phyloP scores from a whole-genome alignment of 2,113 vertebrate species.

The Heliornis fulica region DNA sequence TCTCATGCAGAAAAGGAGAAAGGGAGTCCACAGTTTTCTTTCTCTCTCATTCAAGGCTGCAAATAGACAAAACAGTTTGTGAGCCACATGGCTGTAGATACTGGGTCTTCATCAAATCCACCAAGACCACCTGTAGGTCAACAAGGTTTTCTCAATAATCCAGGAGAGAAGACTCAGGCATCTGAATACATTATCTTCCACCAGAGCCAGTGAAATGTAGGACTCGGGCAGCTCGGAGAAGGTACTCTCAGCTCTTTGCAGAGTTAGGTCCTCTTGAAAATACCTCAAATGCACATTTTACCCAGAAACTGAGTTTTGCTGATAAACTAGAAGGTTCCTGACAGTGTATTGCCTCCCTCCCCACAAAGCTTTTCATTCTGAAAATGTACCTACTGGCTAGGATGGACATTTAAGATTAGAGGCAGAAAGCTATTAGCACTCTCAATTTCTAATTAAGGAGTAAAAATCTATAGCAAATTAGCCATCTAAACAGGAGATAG shows the following conservation, averaged over 20 bases:
- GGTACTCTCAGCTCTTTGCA: not conserved
- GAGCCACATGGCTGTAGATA: not conserved
- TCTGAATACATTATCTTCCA: not conserved
- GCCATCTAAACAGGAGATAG: constrained; percentile 30
- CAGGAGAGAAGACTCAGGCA: not conserved
- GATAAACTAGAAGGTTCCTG: not conserved
- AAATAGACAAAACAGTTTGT: not conserved
- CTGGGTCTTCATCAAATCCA: not conserved
- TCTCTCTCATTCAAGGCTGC: not conserved
- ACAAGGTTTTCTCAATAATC: not conserved
- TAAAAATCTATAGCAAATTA: constrained; percentile 61
- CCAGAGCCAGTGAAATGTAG: not conserved
- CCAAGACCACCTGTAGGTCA: not conserved
- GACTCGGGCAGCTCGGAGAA: not conserved
- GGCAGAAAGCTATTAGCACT: constrained; percentile 49
- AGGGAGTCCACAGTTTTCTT: not conserved
- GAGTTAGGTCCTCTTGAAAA: not conserved
- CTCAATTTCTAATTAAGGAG: constrained; percentile 61
- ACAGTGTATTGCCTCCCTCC: not conserved
- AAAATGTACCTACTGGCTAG: not conserved
- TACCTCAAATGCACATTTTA: not conserved
- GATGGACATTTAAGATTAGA: not conserved
- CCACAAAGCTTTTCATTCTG: not conserved
- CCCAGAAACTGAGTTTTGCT: not conserved
- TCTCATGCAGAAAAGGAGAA: constrained; percentile 6